Evolutionary conservation across 1,140 invertebrate genomes (phyloP).

Genomic region (Drosophila eugracilis): DNA sequence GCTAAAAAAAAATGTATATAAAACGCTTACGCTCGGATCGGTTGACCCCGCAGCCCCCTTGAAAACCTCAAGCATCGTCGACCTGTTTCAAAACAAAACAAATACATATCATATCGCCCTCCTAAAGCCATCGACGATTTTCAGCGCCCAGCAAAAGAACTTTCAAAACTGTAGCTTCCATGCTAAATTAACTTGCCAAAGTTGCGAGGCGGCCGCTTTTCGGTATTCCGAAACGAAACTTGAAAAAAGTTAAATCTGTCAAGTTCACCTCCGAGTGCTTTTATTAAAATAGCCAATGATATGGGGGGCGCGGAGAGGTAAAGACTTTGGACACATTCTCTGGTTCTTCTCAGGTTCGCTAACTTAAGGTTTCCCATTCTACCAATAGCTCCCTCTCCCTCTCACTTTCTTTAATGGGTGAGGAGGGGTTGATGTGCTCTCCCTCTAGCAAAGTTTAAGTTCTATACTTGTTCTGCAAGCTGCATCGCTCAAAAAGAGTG

Average conservation of each 20-base stretch:
- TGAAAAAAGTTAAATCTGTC: slow-evolving; percentile 83
- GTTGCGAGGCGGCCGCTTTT: slow-evolving; percentile 65
- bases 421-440: neutral
- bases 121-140: slow-evolving; percentile 83
- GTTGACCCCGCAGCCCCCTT: slow-evolving; percentile 7
- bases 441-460: slow-evolving; percentile 68
- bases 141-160: slow-evolving; percentile 83
- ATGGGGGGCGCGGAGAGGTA: neutral
- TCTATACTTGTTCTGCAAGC: slow-evolving; percentile 72
- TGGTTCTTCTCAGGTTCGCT: slow-evolving; percentile 37
- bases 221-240: slow-evolving; percentile 76
- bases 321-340: slow-evolving; percentile 17
- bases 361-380: neutral
- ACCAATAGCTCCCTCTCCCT: slow-evolving; percentile 7
- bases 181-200: slow-evolving; percentile 80
- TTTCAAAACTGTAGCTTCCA: slow-evolving; percentile 84
- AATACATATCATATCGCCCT: slow-evolving; percentile 59
- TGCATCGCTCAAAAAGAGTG: slow-evolving; percentile 38
- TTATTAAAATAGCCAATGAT: slow-evolving; percentile 52
- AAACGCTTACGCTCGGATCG: slow-evolving; percentile 66
- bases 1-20: slow-evolving; percentile 43
- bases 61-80: slow-evolving; percentile 26
- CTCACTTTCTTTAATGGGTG: neutral
- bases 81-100: slow-evolving; percentile 56
- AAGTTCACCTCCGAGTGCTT: slow-evolving; percentile 79